These are phyloP conservation scores for Nematolebias whitei DNA, from an alignment of 2,113 vertebrate species.

Conservation along the genomic window DNA sequence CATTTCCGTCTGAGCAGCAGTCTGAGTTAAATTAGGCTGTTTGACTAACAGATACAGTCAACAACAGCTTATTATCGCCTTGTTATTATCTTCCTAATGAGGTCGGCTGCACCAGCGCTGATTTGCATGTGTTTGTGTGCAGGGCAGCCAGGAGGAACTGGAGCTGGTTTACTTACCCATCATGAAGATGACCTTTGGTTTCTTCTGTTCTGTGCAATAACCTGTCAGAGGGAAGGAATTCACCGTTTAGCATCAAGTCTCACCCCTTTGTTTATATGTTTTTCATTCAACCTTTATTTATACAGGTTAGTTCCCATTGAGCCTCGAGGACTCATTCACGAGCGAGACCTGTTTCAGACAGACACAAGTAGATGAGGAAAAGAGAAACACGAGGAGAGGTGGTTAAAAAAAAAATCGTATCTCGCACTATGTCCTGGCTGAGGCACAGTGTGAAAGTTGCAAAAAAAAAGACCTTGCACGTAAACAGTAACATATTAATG, in stretches of 20 bases:
- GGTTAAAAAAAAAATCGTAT: too few relatives aligned
- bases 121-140: background rate
- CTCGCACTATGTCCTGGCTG: too few relatives aligned
- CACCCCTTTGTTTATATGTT: background rate
- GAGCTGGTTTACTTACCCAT: constrained; percentile 70
- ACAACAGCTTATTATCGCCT: constrained; percentile 24
- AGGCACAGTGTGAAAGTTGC: too few relatives aligned
- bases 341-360: too few relatives aligned
- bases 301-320: too few relatives aligned
- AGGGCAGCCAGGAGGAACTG: too few relatives aligned
- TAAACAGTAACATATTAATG: too few relatives aligned
- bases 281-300: too few relatives aligned
- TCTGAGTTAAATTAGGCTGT: background rate
- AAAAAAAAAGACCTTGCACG: too few relatives aligned
- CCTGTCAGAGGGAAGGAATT: constrained; percentile 54
- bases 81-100: constrained; percentile 10
- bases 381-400: too few relatives aligned
- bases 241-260: constrained; percentile 13
- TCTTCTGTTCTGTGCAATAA: constrained; percentile 85
- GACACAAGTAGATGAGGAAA: too few relatives aligned
- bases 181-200: constrained; percentile 91
- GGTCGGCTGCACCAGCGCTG: background rate
- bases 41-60: constrained; percentile 6
- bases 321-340: too few relatives aligned
- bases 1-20: constrained; percentile 6